Evolutionary conservation across 2,797 vertebrate species (phyloP).

Genomic region (Tamandua tetradactyla): DNA sequence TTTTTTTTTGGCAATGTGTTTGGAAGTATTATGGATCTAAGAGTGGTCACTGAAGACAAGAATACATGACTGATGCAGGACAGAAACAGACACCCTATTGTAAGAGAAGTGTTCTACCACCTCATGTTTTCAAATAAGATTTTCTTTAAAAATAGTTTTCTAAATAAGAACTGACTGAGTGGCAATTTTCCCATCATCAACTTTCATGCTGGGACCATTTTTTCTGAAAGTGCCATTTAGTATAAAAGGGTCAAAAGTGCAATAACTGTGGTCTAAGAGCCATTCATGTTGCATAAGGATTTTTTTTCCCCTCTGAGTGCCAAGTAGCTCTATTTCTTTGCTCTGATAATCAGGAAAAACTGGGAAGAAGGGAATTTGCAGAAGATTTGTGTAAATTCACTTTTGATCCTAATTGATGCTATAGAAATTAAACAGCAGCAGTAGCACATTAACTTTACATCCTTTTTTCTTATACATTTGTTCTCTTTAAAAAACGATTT

Average conservation of each 20-base stretch:
- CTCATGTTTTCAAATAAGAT: slow-evolving; percentile 75
- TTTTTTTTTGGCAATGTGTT: background rate
- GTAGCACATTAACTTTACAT: background rate
- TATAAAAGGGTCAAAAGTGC: slow-evolving; percentile 72
- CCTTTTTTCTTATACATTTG: background rate
- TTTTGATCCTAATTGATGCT: slow-evolving; percentile 24
- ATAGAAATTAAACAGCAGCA: slow-evolving; percentile 14
- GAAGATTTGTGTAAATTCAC: background rate
- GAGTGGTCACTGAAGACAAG: background rate
- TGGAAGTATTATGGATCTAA: background rate
- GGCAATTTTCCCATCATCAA: slow-evolving; percentile 51
- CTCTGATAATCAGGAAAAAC: background rate
- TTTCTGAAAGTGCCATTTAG: slow-evolving; percentile 71
- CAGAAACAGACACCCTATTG: slow-evolving; percentile 55
- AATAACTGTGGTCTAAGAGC: background rate
- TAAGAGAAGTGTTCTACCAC: slow-evolving; percentile 70
- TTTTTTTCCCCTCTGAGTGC: background rate
- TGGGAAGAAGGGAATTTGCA: background rate
- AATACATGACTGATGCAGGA: background rate
- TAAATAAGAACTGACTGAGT: slow-evolving; percentile 42
- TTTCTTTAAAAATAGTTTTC: slow-evolving; percentile 69
- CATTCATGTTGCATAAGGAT: background rate
- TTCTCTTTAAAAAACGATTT: slow-evolving; percentile 30
- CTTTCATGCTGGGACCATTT: slow-evolving; percentile 53
- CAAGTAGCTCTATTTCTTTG: background rate